Evolutionary conservation across 1,140 invertebrate genomes (phyloP), one percentile per base, ranked within the genome.

Genomic region (Gryllus bimaculatus): DNA sequence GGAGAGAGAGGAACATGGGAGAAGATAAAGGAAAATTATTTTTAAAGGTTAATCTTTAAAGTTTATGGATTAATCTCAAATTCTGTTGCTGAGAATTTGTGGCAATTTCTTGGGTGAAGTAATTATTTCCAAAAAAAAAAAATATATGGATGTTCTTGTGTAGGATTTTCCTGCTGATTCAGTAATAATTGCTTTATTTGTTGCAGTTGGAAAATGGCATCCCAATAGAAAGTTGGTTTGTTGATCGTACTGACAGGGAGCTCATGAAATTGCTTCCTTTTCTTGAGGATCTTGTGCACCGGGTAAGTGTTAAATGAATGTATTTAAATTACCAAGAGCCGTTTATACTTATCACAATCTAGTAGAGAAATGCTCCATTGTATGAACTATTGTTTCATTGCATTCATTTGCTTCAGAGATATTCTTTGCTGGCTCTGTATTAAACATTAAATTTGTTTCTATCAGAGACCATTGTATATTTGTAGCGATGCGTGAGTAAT

Each of bases 161-260:
- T 66, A 66, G 18, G 54, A 13, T 2, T 13, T 66, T 66, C 18
- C 54, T 66, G 0, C 2, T 7, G 7, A 13, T 0, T 66, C 48
- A 48, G 8, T 48, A 12, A 73, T 73, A n/a, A 8, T 8, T 80
- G 79, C 80, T 83, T 54, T 81, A 83, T 83, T 77, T 85, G 86
- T 90, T 92, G 73, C 88, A 97, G 92, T 85, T 97, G 80, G 96
- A 98, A 87, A 98, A 98, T 88, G 97, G 97, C 54, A 98, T 99
- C 82, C 96, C 97, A 0, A 98, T 99, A 83, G 95, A 97, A 87
- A 97, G 95, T 86, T 99, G 97, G 97, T 99, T 98, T 87, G 91
- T 95, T 73, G 96, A 98, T 87, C 90, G 92, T 83, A 91, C 90
- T 80, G 97, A 99, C 87, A 91, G 90, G 48, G 97, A 99, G 85